A percentile compares a stretch with the other conserved stretches of the same genome.
Evolutionary conservation across 1,140 invertebrate species (phyloP).

Genomic region (Calephelis virginiensis): DNA sequence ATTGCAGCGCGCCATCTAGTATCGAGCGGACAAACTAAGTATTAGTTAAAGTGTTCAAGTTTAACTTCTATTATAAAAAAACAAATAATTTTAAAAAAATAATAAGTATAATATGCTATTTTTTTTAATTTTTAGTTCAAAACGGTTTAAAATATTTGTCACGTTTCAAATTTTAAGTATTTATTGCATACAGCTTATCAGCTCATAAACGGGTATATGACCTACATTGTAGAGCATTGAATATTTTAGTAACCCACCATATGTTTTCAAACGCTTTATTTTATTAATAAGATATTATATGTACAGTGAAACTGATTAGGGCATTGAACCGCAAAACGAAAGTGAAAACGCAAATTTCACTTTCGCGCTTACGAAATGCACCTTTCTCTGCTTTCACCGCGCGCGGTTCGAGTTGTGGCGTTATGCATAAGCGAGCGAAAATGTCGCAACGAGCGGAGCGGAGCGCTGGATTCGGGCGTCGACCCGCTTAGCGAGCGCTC

Average conservation of each 20-base stretch:
- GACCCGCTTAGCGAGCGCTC: conserved; percentile 73
- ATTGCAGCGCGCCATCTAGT: conserved; percentile 56
- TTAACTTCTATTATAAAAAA: background rate
- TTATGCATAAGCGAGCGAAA: conserved; percentile 37
- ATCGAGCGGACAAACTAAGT: conserved; percentile 53
- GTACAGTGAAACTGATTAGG: conserved; percentile 37
- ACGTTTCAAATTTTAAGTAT: no score
- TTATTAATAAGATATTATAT: background rate
- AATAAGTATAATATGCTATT: no score
- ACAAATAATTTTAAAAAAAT: no score
- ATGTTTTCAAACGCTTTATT: no score
- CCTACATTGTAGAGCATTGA: no score
- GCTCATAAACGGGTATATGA: no score
- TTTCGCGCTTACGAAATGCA: conserved; percentile 75
- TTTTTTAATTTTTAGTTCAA: no score
- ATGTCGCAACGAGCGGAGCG: conserved; percentile 59
- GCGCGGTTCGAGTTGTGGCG: conserved; percentile 37
- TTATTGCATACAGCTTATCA: no score
- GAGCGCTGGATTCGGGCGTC: conserved; percentile 60
- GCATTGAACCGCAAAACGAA: conserved; percentile 66
- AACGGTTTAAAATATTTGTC: no score
- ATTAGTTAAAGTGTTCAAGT: background rate
- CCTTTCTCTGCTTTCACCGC: conserved; percentile 77
- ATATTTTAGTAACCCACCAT: no score
- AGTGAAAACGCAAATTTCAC: conserved; percentile 77